These are phyloP conservation scores for Teleiodes luculella DNA, from an alignment of 2,888 invertebrate species.

Conservation along the genomic window DNA sequence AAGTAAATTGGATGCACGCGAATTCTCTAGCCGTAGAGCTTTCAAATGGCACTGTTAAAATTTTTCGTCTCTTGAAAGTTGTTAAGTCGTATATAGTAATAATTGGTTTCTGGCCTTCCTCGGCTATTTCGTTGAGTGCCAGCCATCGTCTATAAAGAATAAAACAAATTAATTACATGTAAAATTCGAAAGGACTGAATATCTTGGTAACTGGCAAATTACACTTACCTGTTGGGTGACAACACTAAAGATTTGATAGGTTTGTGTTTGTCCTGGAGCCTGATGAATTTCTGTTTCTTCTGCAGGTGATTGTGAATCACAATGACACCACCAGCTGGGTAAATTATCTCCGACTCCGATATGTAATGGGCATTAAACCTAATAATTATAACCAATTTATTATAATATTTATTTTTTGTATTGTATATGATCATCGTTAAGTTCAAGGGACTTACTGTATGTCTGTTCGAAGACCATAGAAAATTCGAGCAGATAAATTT, in stretches of 20 bases:
- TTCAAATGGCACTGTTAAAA: conserved; percentile 81
- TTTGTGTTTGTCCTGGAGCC: conserved; percentile 82
- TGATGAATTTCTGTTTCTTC: conserved; percentile 85
- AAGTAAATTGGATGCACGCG: conserved; percentile 86
- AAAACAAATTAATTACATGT: too few relatives aligned
- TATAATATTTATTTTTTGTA: too few relatives aligned
- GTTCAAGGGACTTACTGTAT: conserved; percentile 58
- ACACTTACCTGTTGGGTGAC: conserved; percentile 82
- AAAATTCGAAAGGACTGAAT: not conserved
- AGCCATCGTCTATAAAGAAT: conserved; percentile 80
- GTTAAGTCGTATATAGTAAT: conserved; percentile 85
- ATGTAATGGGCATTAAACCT: conserved; percentile 85
- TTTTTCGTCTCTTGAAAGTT: conserved; percentile 83
- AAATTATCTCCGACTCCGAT: conserved; percentile 86
- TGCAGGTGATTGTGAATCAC: conserved; percentile 85
- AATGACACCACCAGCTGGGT: conserved; percentile 88
- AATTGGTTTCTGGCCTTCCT: conserved; percentile 81
- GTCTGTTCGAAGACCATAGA: conserved; percentile 82
- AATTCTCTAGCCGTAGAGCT: conserved; percentile 81
- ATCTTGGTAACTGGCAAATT: not conserved
- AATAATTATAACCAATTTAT: too few relatives aligned
- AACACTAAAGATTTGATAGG: conserved; percentile 81
- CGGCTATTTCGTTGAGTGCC: conserved; percentile 81
- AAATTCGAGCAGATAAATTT: conserved; percentile 77
- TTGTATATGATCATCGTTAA: too few relatives aligned